Evolutionary conservation across 92 coral and sea anemone species (phyloP), one percentile per base, ranked within the genome.

Genomic region (Zoanthus gigantus): DNA sequence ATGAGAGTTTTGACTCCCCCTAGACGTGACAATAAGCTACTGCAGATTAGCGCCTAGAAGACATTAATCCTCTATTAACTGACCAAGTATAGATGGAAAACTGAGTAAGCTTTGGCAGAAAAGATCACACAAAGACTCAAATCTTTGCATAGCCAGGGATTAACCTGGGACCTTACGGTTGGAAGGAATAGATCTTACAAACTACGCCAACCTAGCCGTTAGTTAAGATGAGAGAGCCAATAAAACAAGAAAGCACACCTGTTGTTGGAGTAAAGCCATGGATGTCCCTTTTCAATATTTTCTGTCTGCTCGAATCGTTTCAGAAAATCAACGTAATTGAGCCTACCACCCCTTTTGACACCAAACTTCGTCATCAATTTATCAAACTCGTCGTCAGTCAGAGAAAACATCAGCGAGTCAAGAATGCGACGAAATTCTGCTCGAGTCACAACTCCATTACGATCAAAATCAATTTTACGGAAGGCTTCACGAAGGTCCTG

Each of bases 401-500:
- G 46, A 52, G 89, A 72, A 68, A 96, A 90, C 98, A 96, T 95
- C 82, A 96, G 82, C 54, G 96, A 91, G 83, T 96, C 98, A 83
- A 96, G 90, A 46, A 96, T 93, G 14, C 97, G 98, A 79, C 99
- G 93, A 83, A 96, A 95, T 71, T 96, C 98, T 9, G 93, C 87
- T 74, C 99, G 80, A 0, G 99, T 95, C 1, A 96, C 87, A 15
- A 84, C 76, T 10, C 99, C 99, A 76, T 96, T 94, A 76, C 91
- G 98, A 71, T 96, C 96, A 72, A 79, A 95, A 83, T 96, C 99
- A 52, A 96, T 92, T 92, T 96, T 96, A 76, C 93, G 95, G 86
- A 96, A 96, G 57, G 99, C 99, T 71, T 82, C 98, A 15, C 98
- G 94, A 53, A 96, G 90, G 81, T 95, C 99, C 99, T 96, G 79